Base-by-base conservation (phyloP, 2,797 vertebrate species). In the Acanthurus leucopareius region DNA sequence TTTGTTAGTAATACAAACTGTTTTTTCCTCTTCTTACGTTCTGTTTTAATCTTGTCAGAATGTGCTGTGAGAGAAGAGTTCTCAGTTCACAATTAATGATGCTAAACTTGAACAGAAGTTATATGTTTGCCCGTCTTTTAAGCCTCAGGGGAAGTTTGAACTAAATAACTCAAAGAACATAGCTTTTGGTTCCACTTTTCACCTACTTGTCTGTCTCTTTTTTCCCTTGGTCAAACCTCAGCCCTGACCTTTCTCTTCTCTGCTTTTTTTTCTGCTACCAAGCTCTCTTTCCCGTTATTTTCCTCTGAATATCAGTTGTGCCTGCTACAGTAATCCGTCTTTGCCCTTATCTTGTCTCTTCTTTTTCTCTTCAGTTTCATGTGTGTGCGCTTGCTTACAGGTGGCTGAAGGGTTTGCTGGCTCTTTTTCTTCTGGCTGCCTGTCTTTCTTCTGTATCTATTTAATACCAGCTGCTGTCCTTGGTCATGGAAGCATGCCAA, bases 391-490 rank as follows among this genome's bases (percentile, higher is more conserved):
- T 83, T 62, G 42, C 69, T 86, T 61, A 66, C 85, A 87, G 83
- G 83, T 86, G 83, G 78, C 79, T 77, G 74, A 88, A 54, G 73
- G 67, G 48, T 73, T 42, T 68, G 15, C 68, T 44, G 64, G 66
- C 65, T 67, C 54, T 56, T 79, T 52, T 51, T 72, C 60, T 58
- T 65, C 66, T 7, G 44, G 61, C 58, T 75, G 51, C 59, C 63
- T 82, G 14, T 79, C 35, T 86, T 73, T 75, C 49, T 77, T 78
- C 22, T 73, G 49, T 86, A 62, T 76, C 68, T 73, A 71, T 85
- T 88, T 52, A 89, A 85, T 84, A 77, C 70, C 67, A 57, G 79
- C 77, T 72, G 54, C 77, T 77, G 82, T 90, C 84, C 84, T 91
- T 88, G 79, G 72, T 80, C 57, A 59, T 54, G 19, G 58, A 83